Evolutionary conservation across 2,888 invertebrate genomes (phyloP).

Genomic region (Crepidodera aurea): DNA sequence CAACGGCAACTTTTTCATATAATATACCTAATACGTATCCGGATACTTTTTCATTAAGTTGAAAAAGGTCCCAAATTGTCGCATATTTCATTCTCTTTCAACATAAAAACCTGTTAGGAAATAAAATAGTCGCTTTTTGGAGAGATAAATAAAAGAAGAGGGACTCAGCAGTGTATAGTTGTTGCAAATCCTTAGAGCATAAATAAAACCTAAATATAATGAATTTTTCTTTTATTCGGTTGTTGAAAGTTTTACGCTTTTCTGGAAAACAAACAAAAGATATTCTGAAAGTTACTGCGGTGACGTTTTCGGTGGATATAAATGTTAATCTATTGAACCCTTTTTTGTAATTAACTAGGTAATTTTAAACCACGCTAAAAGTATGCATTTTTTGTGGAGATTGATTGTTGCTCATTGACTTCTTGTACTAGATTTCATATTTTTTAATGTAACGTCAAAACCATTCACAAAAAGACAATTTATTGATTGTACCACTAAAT

Average conservation of each 20-base stretch:
- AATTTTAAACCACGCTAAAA: too few species aligned
- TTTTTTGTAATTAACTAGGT: not conserved
- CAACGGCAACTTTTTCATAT: constrained; percentile 1
- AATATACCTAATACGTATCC: constrained; percentile 7
- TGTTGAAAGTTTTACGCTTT: constrained; percentile 31
- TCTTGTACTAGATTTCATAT: too few species aligned
- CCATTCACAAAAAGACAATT: too few species aligned
- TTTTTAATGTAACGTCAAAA: too few species aligned
- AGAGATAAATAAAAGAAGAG: constrained; percentile 24
- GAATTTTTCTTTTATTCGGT: constrained; percentile 34
- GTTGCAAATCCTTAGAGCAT: constrained; percentile 31
- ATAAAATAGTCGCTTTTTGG: constrained; percentile 24
- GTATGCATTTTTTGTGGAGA: too few species aligned
- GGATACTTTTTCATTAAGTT: constrained; percentile 28
- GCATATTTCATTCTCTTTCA: constrained; percentile 29
- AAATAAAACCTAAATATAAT: constrained; percentile 35
- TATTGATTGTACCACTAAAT: too few species aligned
- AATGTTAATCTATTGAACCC: constrained; percentile 3
- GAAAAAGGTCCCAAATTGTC: constrained; percentile 30
- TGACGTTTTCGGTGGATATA: not conserved
- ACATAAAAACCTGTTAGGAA: constrained; percentile 19
- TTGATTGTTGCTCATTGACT: too few species aligned
- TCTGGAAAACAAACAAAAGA: constrained; percentile 32
- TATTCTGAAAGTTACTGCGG: constrained; percentile 2
- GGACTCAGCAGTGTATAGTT: constrained; percentile 17